Percentiles rank a stretch among this genome's conserved stretches.
These are phyloP conservation scores for Sciurus vulgaris DNA, from an alignment of 2,797 vertebrate species.

Conservation along the genomic window DNA sequence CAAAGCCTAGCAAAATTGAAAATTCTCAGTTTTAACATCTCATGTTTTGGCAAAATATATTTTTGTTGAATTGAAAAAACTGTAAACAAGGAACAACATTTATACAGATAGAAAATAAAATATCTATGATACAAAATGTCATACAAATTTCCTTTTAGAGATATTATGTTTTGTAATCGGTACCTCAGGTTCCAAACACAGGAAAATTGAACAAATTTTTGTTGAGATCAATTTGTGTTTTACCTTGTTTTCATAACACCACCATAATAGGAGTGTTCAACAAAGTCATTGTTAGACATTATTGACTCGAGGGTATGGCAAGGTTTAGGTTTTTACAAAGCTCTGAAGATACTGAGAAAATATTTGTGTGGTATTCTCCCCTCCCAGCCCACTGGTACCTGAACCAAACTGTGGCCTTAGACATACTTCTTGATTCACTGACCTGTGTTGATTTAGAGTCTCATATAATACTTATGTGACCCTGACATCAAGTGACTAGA, in stretches of 20 bases:
- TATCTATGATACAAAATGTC: neutral
- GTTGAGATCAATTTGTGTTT: neutral
- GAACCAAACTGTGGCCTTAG: neutral
- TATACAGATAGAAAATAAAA: neutral
- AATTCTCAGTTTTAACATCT: neutral
- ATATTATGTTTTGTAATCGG: neutral
- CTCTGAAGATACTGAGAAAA: neutral
- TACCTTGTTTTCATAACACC: neutral
- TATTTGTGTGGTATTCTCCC: too few species aligned
- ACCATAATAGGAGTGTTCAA: neutral
- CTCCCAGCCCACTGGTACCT: accelerated
- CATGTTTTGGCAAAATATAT: neutral
- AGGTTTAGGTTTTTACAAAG: neutral
- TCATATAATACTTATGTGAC: neutral
- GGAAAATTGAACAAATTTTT: neutral
- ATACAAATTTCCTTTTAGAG: neutral
- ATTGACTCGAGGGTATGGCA: neutral
- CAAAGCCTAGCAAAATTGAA: neutral
- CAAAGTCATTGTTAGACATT: neutral
- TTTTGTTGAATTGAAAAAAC: neutral
- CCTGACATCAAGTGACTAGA: neutral
- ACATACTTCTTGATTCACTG: neutral
- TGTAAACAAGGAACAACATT: neutral
- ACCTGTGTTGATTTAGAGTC: neutral
- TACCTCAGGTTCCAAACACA: neutral